Evolutionary conservation across 35 echinoderm and acorn worm genomes (phyloP), one percentile per base, ranked within the genome.

Genomic region (Apostichopus parvimensis): DNA sequence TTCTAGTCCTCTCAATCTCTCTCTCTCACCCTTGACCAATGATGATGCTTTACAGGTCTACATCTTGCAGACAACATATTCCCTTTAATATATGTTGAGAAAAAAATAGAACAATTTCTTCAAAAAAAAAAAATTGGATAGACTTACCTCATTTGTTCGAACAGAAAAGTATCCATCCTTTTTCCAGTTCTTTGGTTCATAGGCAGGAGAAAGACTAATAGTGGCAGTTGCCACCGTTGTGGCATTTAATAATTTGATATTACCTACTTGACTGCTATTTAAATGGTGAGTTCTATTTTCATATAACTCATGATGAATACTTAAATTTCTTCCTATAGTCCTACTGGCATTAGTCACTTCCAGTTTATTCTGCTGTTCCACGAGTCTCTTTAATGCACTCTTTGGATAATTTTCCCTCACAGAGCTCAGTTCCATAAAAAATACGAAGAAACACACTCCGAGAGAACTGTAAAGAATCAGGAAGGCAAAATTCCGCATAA

Each of bases 131-230:
- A 25, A 25, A 25, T 45, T 45, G 34, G 34, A 61, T 61, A 21
- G 6, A 91, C 89, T 91, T 66, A 91, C 89, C 89, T 91, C 89
- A 17, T 91, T 91, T 5, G 58, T 22, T 91, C 72, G 15, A 20
- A 91, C 89, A 60, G 71, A 79, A 14, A 53, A 57, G 73, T 91
- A 91, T 14, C 89, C 89, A 78, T 79, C 89, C 22, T 53, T 59
- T n/a, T 91, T 91, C 89, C 89, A 91, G 25, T 91, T 91, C 73
- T 91, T 91, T 78, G 89, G 89, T 59, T 91, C 89, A 34, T 79
- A 59, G 76, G 53, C 13, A 88, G 86, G 45, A 88, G 86, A 88
- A 88, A 88, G 86, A 88, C 86, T 88, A 17, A 88, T 73, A 12
- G 86, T 88, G 57, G 86, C 57, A 82, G 79, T 53, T 22, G 45